phyloP scores from a whole-genome alignment of 1,140 invertebrate species.

The Atopsyche davidsoni region DNA sequence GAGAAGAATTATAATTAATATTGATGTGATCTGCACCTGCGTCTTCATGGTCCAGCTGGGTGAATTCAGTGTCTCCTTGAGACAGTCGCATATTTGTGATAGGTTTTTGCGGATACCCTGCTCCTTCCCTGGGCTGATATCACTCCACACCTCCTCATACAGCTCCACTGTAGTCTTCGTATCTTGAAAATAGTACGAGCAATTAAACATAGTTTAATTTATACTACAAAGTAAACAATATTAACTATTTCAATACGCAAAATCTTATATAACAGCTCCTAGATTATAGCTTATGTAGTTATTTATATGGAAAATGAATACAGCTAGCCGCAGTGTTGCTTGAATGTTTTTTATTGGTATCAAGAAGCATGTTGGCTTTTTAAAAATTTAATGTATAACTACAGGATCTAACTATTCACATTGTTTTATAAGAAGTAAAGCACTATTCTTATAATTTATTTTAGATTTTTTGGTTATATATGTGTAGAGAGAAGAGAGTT shows the following conservation, averaged over 20 bases:
- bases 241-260: not conserved
- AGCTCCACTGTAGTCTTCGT: constrained; percentile 60
- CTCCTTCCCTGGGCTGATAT: constrained; percentile 80
- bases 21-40: too few relatives aligned
- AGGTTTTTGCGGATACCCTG: constrained; percentile 73
- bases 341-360: too few relatives aligned
- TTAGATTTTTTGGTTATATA: too few relatives aligned
- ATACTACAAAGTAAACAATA: not conserved
- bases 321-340: too few relatives aligned
- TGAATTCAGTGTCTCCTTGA: constrained; percentile 66
- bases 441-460: too few relatives aligned
- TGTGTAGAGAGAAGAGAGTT: too few relatives aligned
- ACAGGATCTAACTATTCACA: too few relatives aligned
- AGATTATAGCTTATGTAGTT: too few relatives aligned
- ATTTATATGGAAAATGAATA: too few relatives aligned
- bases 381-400: too few relatives aligned
- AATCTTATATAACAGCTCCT: not conserved
- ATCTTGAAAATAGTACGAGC: constrained; percentile 35
- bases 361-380: too few relatives aligned
- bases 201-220: constrained; percentile 1
- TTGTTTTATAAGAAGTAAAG: constrained; percentile 2
- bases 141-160: constrained; percentile 87
- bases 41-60: constrained; percentile 82
- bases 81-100: constrained; percentile 62
- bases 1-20: too few relatives aligned